Conservation (phyloP, 2,113 vertebrate species). For the Taurulus bubalis region DNA sequence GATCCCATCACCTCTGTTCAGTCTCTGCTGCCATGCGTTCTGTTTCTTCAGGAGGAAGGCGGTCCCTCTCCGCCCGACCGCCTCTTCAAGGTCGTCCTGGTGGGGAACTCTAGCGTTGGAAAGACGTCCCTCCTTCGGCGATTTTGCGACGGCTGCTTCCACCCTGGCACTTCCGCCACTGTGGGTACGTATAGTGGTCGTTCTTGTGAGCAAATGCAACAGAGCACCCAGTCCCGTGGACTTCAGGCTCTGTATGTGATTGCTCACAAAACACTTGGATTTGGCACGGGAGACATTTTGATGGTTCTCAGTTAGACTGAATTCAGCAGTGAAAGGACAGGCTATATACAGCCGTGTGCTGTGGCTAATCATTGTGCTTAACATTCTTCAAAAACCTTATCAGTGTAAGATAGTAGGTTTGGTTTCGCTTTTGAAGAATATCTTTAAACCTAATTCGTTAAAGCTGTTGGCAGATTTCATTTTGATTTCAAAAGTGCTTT, state of each 20-base stretch:
- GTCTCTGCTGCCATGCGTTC: neutral
- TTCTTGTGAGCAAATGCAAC: neutral
- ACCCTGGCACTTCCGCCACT: conserved; percentile 87
- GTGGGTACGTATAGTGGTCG: conserved; percentile 78
- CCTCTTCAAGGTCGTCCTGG: conserved; percentile 92
- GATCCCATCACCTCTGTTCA: neutral
- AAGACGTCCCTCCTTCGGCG: conserved; percentile 91
- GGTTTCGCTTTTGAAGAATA: neutral
- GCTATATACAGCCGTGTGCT: no score
- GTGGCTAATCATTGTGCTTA: no score
- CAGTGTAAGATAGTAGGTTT: no score
- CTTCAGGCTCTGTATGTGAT: conserved; percentile 1
- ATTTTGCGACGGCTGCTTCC: conserved; percentile 89
- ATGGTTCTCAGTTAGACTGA: neutral
- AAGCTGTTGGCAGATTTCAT: neutral
- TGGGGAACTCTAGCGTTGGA: conserved; percentile 93
- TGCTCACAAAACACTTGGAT: neutral
- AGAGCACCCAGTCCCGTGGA: neutral
- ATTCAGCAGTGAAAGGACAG: neutral
- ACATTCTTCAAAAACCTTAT: no score
- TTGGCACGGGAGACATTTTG: neutral
- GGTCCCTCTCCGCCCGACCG: conserved; percentile 81
- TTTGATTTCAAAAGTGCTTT: neutral
- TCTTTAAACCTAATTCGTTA: neutral
- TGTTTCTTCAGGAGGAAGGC: conserved; percentile 83